phyloP scores from a whole-genome alignment of 2,888 invertebrate species.

The Caenorhabditis angaria region DNA sequence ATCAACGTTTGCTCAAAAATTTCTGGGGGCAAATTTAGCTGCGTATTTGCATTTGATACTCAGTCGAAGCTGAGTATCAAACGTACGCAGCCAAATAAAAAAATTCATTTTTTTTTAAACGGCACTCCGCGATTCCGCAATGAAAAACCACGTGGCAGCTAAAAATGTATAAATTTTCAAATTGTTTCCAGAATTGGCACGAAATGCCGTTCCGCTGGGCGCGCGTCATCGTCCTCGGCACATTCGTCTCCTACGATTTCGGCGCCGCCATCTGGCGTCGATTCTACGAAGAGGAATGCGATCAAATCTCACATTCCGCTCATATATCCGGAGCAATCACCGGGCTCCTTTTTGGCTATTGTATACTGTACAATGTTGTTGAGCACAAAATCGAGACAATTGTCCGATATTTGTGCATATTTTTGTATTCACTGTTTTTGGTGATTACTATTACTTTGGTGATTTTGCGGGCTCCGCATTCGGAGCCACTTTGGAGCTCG shows the following conservation, averaged over 20 bases:
- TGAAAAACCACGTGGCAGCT: too few species aligned
- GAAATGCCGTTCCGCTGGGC: conserved; percentile 93
- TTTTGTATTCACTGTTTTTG: conserved; percentile 27
- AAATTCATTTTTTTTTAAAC: too few species aligned
- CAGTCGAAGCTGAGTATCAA: too few species aligned
- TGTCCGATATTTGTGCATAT: conserved; percentile 38
- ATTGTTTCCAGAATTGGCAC: conserved; percentile 83
- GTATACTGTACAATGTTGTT: conserved; percentile 54
- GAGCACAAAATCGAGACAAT: conserved; percentile 46
- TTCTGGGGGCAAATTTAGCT: too few species aligned
- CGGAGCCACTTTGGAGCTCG: conserved; percentile 26
- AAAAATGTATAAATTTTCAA: too few species aligned
- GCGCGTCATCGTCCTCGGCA: conserved; percentile 83
- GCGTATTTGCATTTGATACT: too few species aligned
- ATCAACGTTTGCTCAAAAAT: too few species aligned
- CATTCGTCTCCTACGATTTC: conserved; percentile 85
- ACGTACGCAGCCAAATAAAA: too few species aligned
- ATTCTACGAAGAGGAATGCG: conserved; percentile 83
- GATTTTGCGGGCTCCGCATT: conserved; percentile 40
- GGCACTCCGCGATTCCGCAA: too few species aligned
- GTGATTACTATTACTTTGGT: conserved; percentile 32
- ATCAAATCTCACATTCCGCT: conserved; percentile 89
- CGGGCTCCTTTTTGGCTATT: conserved; percentile 79
- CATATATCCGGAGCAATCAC: conserved; percentile 91
- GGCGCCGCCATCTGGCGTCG: conserved; percentile 90